Conservation (phyloP, 2,888 invertebrate genomes). For the Drosophila ezoana region DNA sequence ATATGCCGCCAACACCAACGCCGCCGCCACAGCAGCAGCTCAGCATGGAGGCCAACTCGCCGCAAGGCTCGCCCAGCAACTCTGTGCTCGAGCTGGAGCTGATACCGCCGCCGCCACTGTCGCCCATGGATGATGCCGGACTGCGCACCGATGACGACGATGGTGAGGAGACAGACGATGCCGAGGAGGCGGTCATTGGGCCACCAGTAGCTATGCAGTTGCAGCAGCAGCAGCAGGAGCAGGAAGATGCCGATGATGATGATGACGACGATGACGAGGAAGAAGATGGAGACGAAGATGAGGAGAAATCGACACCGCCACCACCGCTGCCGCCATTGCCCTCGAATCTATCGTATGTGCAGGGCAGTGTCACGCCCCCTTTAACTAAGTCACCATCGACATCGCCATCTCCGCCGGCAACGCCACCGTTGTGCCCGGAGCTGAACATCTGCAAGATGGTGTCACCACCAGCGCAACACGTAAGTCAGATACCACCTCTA, state of each 20-base stretch:
- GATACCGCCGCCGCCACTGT: conserved; percentile 78
- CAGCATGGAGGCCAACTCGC: conserved; percentile 54
- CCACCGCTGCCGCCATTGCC: conserved; percentile 83
- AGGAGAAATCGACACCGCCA: conserved; percentile 76
- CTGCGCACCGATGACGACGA: conserved; percentile 64
- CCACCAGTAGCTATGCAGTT: conserved; percentile 35
- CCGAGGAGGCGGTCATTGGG: conserved; percentile 57
- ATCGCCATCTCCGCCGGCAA: conserved; percentile 83
- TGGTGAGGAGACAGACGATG: conserved; percentile 66
- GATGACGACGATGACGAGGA: conserved; percentile 46
- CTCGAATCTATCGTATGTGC: conserved; percentile 82
- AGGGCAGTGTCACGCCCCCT: conserved; percentile 75
- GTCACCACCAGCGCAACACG: conserved; percentile 79
- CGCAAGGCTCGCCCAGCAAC: conserved; percentile 66
- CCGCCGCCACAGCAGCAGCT: conserved; percentile 59
- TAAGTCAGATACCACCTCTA: conserved; percentile 71
- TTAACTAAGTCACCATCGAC: conserved; percentile 81
- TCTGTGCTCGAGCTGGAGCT: conserved; percentile 80
- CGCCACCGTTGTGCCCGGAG: conserved; percentile 81
- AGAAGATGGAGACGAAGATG: conserved; percentile 73
- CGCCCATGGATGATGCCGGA: conserved; percentile 64
- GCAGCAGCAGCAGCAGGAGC: conserved; percentile 27
- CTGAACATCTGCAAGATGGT: conserved; percentile 70
- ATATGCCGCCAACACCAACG: conserved; percentile 82
- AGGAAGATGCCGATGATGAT: conserved; percentile 46